Base-by-base conservation (phyloP, 2,888 invertebrate genomes). In the Heliconius charithonia region DNA sequence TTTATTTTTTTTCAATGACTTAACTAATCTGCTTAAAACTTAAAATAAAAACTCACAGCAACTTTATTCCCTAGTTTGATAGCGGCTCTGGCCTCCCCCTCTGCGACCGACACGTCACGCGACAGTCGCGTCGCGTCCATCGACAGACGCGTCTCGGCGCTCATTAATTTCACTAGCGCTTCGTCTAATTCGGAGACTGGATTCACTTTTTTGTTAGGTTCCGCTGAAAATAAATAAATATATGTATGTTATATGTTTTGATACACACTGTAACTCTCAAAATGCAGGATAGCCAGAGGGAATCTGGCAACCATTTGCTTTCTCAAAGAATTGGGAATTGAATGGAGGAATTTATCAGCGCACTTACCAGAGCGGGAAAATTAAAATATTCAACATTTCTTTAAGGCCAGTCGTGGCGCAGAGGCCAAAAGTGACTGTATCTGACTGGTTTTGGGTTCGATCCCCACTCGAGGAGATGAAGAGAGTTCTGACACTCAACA, bases 171-270 rank as follows among this genome's bases (percentile, higher is more conserved):
- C 12, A 90, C 92, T 0, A 93, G 81, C 0, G 94, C 93, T 27
- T 90, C 90, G 74, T 95, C 94, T 0, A 89, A 81, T 41, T 92
- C 90, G 0, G 91, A 89, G 1, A 95, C 89, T 0, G 90, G 89
- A 0, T 86, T 76, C 0, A 87, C 93, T 79, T 89, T 92, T 81
- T 89, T 89, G 80, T 90, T 89, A 0, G 89, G 87, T 12, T 92
- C 93, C 6, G 94, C 94, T 94, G 87, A 10, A 69, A 81, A 45
- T 2, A 75, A 71, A n/a, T n/a, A 4, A 59, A 12, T 1, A 59
- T 16, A 62, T n/a, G n/a, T 25, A 25, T n/a, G 12, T 25, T 62
- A 25, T 62, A 12, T 62, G n/a, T 59, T 59, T 59, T n/a, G 9
- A 22, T 59, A 10, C 22, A 59, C n/a, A 12, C 59, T 59, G 59